Percentiles rank a stretch among this genome's conserved stretches.
Evolutionary conservation across 2,113 vertebrate species (phyloP).

Genomic region (Myodes glareolus): DNA sequence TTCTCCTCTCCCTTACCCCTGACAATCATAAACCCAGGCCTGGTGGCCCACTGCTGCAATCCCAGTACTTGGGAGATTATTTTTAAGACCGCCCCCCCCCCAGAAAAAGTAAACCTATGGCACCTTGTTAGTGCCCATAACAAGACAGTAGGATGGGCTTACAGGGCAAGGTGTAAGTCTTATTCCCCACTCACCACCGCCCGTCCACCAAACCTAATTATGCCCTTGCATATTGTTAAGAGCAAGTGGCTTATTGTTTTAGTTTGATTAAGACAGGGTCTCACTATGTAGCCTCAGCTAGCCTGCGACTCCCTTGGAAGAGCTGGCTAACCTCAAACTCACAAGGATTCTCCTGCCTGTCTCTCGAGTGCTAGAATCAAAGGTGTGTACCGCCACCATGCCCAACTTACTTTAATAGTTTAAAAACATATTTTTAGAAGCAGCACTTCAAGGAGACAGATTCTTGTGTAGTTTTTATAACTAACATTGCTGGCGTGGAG

Average conservation of each 20-base stretch:
- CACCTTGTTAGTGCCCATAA: neutral
- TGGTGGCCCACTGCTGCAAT: neutral
- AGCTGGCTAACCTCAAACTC: neutral
- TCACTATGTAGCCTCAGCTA: neutral
- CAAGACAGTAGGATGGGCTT: neutral
- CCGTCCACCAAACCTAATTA: neutral
- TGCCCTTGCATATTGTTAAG: neutral
- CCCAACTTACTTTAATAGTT: neutral
- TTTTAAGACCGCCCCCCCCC: neutral
- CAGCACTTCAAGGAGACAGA: neutral
- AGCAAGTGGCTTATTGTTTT: neutral
- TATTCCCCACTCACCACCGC: neutral
- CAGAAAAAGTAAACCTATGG: neutral
- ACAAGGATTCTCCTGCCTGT: neutral
- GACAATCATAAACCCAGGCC: neutral
- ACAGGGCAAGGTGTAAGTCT: neutral
- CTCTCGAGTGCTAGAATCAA: neutral
- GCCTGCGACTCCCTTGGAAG: neutral
- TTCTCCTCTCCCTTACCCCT: neutral
- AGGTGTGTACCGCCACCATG: neutral
- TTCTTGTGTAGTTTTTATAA: neutral
- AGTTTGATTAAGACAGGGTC: neutral
- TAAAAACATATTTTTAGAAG: neutral
- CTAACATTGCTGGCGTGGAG: neutral
- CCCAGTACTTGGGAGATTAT: neutral